Base-by-base conservation (phyloP, 2,888 invertebrate species). In the Platycnemis pennipes region DNA sequence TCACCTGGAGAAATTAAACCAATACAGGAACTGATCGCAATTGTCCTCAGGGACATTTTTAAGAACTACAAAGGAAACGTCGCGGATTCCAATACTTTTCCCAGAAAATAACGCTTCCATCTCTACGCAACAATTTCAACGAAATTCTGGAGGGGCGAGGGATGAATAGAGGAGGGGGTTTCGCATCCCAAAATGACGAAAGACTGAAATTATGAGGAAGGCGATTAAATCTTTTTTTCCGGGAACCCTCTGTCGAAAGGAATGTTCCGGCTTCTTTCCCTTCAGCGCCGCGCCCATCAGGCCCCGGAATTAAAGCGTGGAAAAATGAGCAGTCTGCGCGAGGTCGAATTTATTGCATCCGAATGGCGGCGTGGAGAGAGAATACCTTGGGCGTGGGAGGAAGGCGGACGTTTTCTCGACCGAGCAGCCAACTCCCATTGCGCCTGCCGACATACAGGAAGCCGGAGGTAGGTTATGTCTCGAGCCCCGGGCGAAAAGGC, bases 281-380 rank as follows among this genome's bases (percentile, higher is more conserved):
- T 42, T 56, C 53, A 5, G 5, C 26, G 22, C 42, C 86, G n/a
- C 89, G 53, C 89, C 89, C 89, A 26, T 26, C 37, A 22, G 89
- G 56, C 56, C 37, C 89, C 89, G 56, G 49, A 53, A 46, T 45
- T 53, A 53, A 88, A 26, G 42, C 4, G 42, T 11, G 77, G 26
- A 37, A 1, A 37, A 77, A 37, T 26, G 77, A 77, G 31, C n/a
- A 26, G 77, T 37, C 77, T 22, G 53, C 26, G 46, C 31, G 49
- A 53, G 46, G 31, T 53, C 88, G 88, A 31, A 89, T 89, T 89
- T 63, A 89, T 89, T 63, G 63, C 63, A 13, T 44, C 42, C n/a
- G 56, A 53, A 22, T 42, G 56, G 37, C 4, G 89, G 56, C 37
- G 56, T 11, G 22, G 69, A 8, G 53, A 87, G 16, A n/a, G 45